These are phyloP conservation scores for Mycteria americana DNA, from an alignment of 2,797 vertebrate species.

Conservation along the genomic window DNA sequence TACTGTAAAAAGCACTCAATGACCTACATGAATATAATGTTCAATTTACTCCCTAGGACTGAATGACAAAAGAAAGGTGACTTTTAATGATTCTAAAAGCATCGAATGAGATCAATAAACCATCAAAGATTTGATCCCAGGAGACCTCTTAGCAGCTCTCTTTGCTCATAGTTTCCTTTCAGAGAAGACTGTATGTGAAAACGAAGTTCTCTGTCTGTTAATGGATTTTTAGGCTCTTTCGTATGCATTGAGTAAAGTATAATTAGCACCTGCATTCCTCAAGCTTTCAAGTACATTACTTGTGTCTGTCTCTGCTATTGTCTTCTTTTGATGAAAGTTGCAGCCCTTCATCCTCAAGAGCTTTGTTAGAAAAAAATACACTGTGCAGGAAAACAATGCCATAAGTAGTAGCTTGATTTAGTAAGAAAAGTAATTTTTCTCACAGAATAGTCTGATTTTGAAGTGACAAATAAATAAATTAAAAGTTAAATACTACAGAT, in stretches of 20 bases:
- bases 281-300: slow-evolving; percentile 41
- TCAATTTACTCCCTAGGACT: slow-evolving; percentile 60
- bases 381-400: background rate
- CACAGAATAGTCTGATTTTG: background rate
- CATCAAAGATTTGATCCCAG: slow-evolving; percentile 64
- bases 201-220: slow-evolving; percentile 53
- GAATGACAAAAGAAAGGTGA: slow-evolving; percentile 69
- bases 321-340: slow-evolving; percentile 32
- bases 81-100: slow-evolving; percentile 70
- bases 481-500: background rate
- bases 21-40: slow-evolving; percentile 57
- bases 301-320: slow-evolving; percentile 44
- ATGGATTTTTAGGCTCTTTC: slow-evolving; percentile 43
- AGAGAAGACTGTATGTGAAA: slow-evolving; percentile 44
- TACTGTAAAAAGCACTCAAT: slow-evolving; percentile 60
- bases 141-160: slow-evolving; percentile 47
- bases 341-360: background rate
- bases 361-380: background rate
- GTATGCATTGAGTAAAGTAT: slow-evolving; percentile 30
- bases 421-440: background rate
- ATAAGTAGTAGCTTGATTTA: background rate
- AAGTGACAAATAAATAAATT: background rate
- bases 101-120: slow-evolving; percentile 68
- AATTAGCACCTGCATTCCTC: slow-evolving; percentile 54
- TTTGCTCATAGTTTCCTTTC: slow-evolving; percentile 48